Percentiles rank a stretch among this genome's conserved stretches.
phyloP scores from a whole-genome alignment of 2,113 vertebrate species.

The Chroicocephalus ridibundus region DNA sequence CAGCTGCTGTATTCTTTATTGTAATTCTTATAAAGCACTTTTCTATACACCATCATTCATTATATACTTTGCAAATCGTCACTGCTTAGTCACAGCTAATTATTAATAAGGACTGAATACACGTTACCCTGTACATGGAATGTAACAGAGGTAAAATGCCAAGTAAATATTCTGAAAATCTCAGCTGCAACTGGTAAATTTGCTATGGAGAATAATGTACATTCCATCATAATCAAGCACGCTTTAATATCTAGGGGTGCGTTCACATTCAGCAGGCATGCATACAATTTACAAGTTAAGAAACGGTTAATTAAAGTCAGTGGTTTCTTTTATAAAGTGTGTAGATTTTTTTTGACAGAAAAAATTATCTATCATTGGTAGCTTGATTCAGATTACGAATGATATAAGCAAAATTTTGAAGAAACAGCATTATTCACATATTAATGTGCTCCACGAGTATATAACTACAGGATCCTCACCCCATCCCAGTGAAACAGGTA shows the following conservation, averaged over 20 bases:
- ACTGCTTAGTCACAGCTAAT: neutral
- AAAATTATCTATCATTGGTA: neutral
- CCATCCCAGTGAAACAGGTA: neutral
- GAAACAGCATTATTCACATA: neutral
- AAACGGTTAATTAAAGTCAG: neutral
- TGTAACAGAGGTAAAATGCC: neutral
- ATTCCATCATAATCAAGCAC: neutral
- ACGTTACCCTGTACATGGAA: neutral
- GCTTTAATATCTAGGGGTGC: neutral
- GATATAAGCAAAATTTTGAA: neutral
- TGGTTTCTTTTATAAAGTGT: neutral
- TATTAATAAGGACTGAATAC: neutral
- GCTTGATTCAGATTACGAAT: neutral
- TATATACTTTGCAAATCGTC: neutral
- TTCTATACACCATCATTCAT: neutral
- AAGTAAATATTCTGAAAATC: neutral
- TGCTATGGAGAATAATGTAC: neutral
- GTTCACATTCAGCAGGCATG: neutral
- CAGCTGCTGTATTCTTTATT: slow-evolving; percentile 34
- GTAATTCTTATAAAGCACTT: neutral
- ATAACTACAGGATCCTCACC: neutral
- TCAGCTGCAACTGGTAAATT: neutral
- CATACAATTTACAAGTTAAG: neutral
- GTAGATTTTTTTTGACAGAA: neutral
- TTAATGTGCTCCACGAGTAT: neutral